Evolutionary conservation across 2,113 vertebrate genomes (phyloP).

Genomic region (Columbina picui): DNA sequence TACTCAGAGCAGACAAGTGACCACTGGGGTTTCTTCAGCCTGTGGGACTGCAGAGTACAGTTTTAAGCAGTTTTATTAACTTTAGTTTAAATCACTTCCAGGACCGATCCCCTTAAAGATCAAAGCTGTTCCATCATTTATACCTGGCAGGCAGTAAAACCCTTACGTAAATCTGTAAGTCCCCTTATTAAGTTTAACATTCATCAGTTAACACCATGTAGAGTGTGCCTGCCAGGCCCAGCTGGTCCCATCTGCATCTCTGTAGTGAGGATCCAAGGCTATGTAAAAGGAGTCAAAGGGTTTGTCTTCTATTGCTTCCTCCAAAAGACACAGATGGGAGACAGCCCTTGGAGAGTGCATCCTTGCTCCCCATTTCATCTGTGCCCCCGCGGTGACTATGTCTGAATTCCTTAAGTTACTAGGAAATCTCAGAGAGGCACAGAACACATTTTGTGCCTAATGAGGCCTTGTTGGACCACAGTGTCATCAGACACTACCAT

Average conservation of each 20-base stretch:
- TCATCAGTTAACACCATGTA: conserved; percentile 64
- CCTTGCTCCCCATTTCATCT: background rate
- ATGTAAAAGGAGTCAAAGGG: background rate
- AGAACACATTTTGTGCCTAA: conserved; percentile 68
- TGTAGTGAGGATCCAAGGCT: background rate
- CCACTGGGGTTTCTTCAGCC: conserved; percentile 45
- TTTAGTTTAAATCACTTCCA: conserved; percentile 67
- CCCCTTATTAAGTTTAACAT: conserved; percentile 70
- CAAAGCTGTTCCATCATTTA: conserved; percentile 68
- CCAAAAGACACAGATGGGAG: conserved; percentile 10
- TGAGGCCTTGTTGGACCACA: conserved; percentile 67
- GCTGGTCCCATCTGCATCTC: background rate
- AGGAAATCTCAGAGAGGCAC: conserved; percentile 36
- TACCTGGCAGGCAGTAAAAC: conserved; percentile 69
- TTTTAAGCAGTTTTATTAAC: conserved; percentile 68
- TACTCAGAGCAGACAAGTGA: conserved; percentile 62
- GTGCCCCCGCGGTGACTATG: background rate
- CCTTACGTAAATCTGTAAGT: conserved; percentile 68
- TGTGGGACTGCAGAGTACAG: conserved; percentile 39
- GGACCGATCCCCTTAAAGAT: conserved; percentile 60
- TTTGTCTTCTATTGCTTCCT: background rate
- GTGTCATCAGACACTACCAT: conserved; percentile 57
- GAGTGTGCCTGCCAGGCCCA: background rate
- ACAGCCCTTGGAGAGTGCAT: background rate
- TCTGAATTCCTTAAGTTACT: conserved; percentile 52